Percentiles rank a stretch among this genome's conserved stretches.
phyloP scores from a whole-genome alignment of 2,797 vertebrate genomes.

The Malacoctenus gilli region DNA sequence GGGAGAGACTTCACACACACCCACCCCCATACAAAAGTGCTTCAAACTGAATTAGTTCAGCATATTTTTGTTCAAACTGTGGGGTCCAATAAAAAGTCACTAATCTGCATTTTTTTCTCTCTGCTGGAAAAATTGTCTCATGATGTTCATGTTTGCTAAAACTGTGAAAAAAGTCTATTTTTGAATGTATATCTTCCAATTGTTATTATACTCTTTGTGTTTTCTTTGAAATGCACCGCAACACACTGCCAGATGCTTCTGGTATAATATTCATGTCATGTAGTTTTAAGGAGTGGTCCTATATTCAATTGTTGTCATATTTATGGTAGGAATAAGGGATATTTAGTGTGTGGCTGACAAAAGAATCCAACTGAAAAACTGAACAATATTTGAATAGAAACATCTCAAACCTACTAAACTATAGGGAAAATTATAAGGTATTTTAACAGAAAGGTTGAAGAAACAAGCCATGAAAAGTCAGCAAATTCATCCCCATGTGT shows the following conservation, averaged over 20 bases:
- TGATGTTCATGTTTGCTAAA: not conserved
- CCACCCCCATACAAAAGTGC: conserved; percentile 58
- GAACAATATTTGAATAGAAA: no score
- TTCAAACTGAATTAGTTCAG: conserved; percentile 60
- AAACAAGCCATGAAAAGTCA: no score
- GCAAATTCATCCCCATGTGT: no score
- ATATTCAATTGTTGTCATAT: no score
- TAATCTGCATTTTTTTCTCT: conserved; percentile 1
- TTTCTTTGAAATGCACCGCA: not conserved
- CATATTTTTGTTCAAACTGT: conserved; percentile 17
- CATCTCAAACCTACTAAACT: no score
- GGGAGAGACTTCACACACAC: no score
- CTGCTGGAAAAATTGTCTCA: not conserved
- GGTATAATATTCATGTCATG: no score
- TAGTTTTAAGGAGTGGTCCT: no score
- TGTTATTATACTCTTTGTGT: not conserved
- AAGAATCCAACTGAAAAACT: not conserved
- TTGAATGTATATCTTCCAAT: no score
- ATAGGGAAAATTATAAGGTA: no score
- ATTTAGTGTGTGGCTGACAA: not conserved
- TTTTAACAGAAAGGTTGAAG: no score
- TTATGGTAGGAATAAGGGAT: not conserved
- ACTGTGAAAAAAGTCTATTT: no score
- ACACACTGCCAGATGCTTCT: not conserved
- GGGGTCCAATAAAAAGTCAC: conserved; percentile 4